These are phyloP conservation scores for Myxocyprinus asiaticus DNA, from an alignment of 2,113 vertebrate species.

Conservation along the genomic window DNA sequence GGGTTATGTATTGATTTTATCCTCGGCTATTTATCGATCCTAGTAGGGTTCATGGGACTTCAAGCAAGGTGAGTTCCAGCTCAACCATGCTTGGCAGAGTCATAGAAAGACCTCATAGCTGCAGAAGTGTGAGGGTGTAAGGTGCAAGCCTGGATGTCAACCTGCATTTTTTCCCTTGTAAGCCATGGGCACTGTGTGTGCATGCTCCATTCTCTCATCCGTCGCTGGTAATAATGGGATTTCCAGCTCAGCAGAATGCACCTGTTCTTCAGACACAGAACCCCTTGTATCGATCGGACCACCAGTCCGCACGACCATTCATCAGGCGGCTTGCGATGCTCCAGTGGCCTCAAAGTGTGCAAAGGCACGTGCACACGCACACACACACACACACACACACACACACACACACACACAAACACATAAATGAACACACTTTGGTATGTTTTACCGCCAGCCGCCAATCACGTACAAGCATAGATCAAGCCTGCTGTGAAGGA, in stretches of 20 bases:
- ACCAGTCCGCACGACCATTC: conserved; percentile 69
- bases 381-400: not conserved
- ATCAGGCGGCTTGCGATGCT: conserved; percentile 64
- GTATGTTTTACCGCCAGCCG: conserved; percentile 76
- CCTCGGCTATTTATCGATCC: conserved; percentile 45
- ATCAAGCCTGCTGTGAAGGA: conserved; percentile 38
- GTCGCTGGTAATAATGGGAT: conserved; percentile 74
- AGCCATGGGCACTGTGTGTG: conserved; percentile 32
- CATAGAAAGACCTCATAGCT: conserved; percentile 42
- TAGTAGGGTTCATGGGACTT: conserved; percentile 40
- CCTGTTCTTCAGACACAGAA: conserved; percentile 59
- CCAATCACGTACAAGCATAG: conserved; percentile 68
- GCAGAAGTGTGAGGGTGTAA: conserved; percentile 32
- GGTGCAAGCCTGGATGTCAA: conserved; percentile 40
- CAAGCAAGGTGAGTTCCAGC: conserved; percentile 40
- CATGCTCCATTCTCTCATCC: conserved; percentile 25
- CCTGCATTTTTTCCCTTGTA: conserved; percentile 36
- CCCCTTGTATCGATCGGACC: conserved; percentile 66
- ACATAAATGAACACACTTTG: conserved; percentile 66
- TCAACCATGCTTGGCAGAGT: conserved; percentile 43
- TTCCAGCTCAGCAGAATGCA: conserved; percentile 76
- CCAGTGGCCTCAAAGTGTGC: conserved; percentile 18
- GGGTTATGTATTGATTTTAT: conserved; percentile 29
- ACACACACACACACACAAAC: conserved; percentile 32
- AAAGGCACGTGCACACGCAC: not conserved